A percentile compares a stretch with the other conserved stretches of the same genome.
Evolutionary conservation across 2,888 invertebrate genomes (phyloP).

Genomic region (Keiferia lycopersicella): DNA sequence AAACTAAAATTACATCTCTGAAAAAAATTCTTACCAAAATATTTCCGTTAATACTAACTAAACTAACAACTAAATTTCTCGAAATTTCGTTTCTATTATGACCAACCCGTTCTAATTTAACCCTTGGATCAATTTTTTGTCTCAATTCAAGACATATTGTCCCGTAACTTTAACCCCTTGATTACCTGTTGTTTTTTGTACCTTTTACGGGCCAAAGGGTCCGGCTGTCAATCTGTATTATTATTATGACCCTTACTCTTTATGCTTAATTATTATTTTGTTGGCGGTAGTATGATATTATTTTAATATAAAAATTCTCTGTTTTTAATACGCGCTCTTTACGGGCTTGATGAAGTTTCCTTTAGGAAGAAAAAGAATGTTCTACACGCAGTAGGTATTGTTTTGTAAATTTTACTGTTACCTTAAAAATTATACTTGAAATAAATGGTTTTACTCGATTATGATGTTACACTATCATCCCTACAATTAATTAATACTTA

Average conservation of each 20-base stretch:
- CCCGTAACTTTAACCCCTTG: slow-evolving; percentile 64
- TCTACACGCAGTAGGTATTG: no score
- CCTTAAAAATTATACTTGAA: background rate
- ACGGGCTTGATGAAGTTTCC: background rate
- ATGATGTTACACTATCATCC: background rate
- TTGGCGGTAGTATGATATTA: background rate
- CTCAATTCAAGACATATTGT: slow-evolving; percentile 37
- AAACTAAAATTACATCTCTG: no score
- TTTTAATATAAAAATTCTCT: no score
- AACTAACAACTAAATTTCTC: background rate
- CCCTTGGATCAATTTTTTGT: slow-evolving; percentile 62
- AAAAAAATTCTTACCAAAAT: no score
- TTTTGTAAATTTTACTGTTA: background rate
- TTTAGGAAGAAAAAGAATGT: background rate
- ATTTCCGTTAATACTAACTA: background rate
- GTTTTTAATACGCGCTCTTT: no score
- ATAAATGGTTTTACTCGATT: background rate
- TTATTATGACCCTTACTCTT: slow-evolving; percentile 44
- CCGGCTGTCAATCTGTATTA: slow-evolving; percentile 65
- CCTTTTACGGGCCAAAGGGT: slow-evolving; percentile 49
- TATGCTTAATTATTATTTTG: slow-evolving; percentile 52
- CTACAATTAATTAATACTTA: no score
- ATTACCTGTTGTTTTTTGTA: slow-evolving; percentile 69
- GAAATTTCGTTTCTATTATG: slow-evolving; percentile 34
- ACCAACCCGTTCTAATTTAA: slow-evolving; percentile 53